phyloP scores from a whole-genome alignment of 2,888 invertebrate species.

The Synergus gifuensis region DNA sequence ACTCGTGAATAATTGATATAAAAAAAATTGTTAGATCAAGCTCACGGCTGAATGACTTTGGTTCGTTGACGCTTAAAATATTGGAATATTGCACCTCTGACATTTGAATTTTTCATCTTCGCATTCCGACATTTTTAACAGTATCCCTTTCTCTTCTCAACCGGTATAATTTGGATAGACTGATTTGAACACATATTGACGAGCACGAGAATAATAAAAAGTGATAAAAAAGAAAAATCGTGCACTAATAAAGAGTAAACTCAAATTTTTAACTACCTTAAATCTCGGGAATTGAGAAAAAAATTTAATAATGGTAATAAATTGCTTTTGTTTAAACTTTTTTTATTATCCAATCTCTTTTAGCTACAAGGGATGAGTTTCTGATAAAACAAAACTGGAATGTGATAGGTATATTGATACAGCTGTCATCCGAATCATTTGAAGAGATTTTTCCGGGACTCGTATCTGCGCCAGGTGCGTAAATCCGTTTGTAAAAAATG shows the following conservation, averaged over 20 bases:
- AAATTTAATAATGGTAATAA: too few relatives aligned
- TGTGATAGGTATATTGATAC: slow-evolving; percentile 42
- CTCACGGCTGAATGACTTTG: not conserved
- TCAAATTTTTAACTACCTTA: too few relatives aligned
- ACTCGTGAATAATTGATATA: not conserved
- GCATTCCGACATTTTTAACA: not conserved
- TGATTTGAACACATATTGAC: too few relatives aligned
- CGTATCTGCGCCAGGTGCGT: slow-evolving; percentile 33
- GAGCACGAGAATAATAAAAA: too few relatives aligned
- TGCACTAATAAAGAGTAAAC: too few relatives aligned
- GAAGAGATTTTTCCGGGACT: slow-evolving; percentile 21
- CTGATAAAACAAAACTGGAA: slow-evolving; percentile 13
- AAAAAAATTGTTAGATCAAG: not conserved
- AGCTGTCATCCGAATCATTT: slow-evolving; percentile 30
- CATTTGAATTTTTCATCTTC: not conserved
- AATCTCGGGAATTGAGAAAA: too few relatives aligned
- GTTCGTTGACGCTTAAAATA: not conserved
- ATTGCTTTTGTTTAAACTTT: not conserved
- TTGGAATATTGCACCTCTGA: not conserved
- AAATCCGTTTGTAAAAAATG: slow-evolving; percentile 24
- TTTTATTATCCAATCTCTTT: not conserved
- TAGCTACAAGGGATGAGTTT: not conserved
- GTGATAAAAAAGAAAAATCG: too few relatives aligned
- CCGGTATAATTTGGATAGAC: not conserved
- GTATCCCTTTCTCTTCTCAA: not conserved